Conservation (phyloP, 2,797 vertebrate genomes). For the Falco berigora region DNA sequence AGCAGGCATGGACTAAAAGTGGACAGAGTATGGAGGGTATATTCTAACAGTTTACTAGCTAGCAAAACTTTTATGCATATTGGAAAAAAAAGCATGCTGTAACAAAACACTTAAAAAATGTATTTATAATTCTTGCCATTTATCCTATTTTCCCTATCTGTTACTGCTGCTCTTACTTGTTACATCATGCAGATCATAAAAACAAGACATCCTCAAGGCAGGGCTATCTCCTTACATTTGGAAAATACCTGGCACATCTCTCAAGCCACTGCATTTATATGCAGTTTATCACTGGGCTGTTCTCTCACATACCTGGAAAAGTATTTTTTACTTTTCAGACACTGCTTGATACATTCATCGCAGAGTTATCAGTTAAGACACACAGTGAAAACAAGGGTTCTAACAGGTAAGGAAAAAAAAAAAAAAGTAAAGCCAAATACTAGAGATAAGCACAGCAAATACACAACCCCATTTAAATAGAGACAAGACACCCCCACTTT, state of each 20-base stretch:
- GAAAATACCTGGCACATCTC: conserved; percentile 14
- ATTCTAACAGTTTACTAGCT: not conserved
- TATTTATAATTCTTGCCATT: not conserved
- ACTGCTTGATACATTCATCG: fast-evolving
- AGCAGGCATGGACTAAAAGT: not conserved
- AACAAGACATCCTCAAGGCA: not conserved
- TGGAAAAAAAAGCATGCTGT: not conserved
- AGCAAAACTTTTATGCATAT: not conserved
- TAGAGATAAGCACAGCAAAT: not conserved
- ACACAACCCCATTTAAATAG: not conserved
- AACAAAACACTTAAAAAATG: not conserved
- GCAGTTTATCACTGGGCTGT: not conserved
- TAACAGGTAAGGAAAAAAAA: not conserved
- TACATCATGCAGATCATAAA: not conserved
- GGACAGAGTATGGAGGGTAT: not conserved
- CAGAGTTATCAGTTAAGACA: not conserved
- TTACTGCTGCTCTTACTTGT: not conserved
- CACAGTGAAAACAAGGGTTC: not conserved
- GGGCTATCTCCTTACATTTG: not conserved
- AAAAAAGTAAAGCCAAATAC: not conserved
- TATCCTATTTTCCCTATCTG: not conserved
- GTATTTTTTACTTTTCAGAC: not conserved
- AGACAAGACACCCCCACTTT: not conserved
- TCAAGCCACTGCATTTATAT: not conserved
- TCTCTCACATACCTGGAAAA: not conserved